Percentiles rank a stretch among this genome's conserved stretches.
Evolutionary conservation across 2,113 vertebrate genomes (phyloP).

Genomic region (Anser cygnoides): DNA sequence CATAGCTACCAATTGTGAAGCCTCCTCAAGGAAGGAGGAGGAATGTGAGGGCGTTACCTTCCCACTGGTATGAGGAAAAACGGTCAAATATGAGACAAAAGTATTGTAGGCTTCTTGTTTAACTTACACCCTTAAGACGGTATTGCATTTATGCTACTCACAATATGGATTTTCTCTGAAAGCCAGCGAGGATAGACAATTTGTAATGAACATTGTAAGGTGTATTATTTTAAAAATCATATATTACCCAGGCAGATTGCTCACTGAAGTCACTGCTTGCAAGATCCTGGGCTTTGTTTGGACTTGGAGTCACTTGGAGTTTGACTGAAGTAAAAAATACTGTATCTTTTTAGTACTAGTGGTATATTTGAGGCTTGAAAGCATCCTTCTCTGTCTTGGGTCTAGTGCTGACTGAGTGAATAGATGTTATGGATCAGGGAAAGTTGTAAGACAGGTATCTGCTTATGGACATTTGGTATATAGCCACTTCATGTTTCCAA

Average conservation of each 20-base stretch:
- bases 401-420: background rate
- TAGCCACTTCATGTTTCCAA: background rate
- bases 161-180: background rate
- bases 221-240: background rate
- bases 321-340: background rate
- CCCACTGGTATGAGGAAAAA: background rate
- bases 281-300: background rate
- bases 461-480: rapidly evolving
- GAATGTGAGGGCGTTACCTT: background rate
- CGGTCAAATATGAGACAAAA: background rate
- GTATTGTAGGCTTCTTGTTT: background rate
- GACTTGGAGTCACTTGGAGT: background rate
- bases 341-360: background rate
- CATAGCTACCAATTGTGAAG: rapidly evolving
- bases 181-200: background rate
- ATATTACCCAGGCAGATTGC: rapidly evolving
- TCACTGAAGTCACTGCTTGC: background rate
- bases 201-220: background rate
- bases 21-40: background rate
- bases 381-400: rapidly evolving
- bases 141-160: background rate
- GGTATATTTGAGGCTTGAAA: background rate
- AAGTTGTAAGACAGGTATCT: background rate
- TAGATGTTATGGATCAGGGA: background rate
- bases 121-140: background rate